Evolutionary conservation across 92 coral and sea anemone species (phyloP).

Genomic region (Heteractis magnifica): DNA sequence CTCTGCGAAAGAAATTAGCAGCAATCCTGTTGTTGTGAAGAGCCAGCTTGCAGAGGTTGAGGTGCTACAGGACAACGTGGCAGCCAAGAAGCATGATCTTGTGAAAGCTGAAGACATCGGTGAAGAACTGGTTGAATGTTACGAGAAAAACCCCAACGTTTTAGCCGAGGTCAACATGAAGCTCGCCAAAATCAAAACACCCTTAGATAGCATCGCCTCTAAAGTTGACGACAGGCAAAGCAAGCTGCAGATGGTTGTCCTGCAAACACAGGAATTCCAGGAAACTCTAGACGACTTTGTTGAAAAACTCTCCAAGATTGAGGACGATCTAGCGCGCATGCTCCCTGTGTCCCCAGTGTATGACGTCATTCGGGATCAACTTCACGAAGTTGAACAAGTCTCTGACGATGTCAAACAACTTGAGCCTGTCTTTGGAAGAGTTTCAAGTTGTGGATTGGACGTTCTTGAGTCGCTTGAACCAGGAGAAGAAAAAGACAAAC

Average conservation of each 20-base stretch:
- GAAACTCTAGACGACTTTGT: constrained; percentile 78
- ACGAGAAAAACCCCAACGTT: constrained; percentile 70
- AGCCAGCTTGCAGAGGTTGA: constrained; percentile 84
- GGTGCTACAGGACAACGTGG: constrained; percentile 67
- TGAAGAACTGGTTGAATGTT: constrained; percentile 66
- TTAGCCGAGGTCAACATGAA: constrained; percentile 70
- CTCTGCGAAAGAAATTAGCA: constrained; percentile 61
- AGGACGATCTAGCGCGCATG: constrained; percentile 64
- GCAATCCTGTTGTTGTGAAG: constrained; percentile 69
- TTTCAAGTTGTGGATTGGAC: constrained; percentile 65
- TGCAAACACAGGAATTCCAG: constrained; percentile 89
- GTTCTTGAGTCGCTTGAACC: constrained; percentile 76
- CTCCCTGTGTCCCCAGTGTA: constrained; percentile 80
- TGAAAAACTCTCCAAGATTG: constrained; percentile 73
- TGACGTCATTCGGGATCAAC: constrained; percentile 75
- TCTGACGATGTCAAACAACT: constrained; percentile 77
- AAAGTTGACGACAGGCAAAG: constrained; percentile 77
- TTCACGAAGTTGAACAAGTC: constrained; percentile 69
- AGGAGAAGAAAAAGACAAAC: constrained; percentile 69
- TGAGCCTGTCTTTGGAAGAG: constrained; percentile 83
- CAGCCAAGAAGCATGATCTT: constrained; percentile 69
- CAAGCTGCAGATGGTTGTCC: constrained; percentile 73
- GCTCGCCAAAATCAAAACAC: constrained; percentile 60
- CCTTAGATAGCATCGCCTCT: constrained; percentile 66
- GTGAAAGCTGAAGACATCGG: constrained; percentile 81